A percentile compares a stretch with the other conserved stretches of the same genome.
Evolutionary conservation across 2,113 vertebrate genomes (phyloP).

Genomic region (Albula glossodonta): DNA sequence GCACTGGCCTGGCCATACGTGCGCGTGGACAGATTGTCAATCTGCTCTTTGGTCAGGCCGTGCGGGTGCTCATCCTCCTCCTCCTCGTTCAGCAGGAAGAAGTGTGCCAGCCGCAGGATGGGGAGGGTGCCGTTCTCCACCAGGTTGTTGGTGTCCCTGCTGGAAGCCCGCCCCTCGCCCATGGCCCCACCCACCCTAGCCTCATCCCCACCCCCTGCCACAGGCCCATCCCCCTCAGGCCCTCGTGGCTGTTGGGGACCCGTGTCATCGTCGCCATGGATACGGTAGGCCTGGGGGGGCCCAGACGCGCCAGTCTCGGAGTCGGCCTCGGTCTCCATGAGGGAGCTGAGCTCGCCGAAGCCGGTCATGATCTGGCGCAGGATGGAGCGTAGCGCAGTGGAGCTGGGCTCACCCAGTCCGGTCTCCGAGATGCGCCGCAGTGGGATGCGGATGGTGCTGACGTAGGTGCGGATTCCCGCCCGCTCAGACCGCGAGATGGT

Average conservation of each 20-base stretch:
- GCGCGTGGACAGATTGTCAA: conserved; percentile 91
- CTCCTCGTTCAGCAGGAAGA: conserved; percentile 88
- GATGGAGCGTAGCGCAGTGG: conserved; percentile 85
- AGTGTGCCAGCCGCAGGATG: conserved; percentile 87
- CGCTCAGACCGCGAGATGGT: conserved; percentile 86
- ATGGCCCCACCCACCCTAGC: conserved; percentile 29
- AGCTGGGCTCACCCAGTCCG: conserved; percentile 84
- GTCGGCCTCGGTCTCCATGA: conserved; percentile 88
- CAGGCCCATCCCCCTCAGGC: conserved; percentile 50
- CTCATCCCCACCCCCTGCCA: conserved; percentile 35
- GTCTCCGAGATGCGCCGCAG: conserved; percentile 85
- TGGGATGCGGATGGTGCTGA: conserved; percentile 90
- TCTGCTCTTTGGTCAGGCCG: conserved; percentile 96
- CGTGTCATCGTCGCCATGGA: conserved; percentile 44
- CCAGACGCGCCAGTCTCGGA: conserved; percentile 68
- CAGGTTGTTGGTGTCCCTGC: conserved; percentile 78
- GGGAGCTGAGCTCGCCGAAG: conserved; percentile 88
- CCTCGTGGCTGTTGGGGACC: conserved; percentile 41
- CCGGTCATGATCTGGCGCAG: conserved; percentile 93
- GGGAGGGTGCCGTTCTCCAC: conserved; percentile 87
- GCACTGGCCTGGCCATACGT: conserved; percentile 81
- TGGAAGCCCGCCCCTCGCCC: conserved; percentile 61
- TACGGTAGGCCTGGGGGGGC: conserved; percentile 46
- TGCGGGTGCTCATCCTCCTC: conserved; percentile 79
- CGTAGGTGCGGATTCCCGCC: conserved; percentile 86